Conservation (phyloP, 2,797 vertebrate species). For the Gallinago nigripennis region DNA sequence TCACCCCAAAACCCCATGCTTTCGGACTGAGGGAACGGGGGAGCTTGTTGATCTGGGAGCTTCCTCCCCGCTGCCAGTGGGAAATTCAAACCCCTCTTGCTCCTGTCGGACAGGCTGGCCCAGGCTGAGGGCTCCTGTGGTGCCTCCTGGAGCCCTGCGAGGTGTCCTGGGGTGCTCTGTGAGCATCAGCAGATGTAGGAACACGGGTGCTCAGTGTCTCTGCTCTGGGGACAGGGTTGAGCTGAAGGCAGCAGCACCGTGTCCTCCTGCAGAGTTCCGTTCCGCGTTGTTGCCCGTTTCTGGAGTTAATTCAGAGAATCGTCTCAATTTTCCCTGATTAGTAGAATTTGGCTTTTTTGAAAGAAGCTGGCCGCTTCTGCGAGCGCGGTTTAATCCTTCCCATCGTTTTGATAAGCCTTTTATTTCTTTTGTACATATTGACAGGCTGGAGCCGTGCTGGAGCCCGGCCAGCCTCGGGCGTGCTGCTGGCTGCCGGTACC, state of each 20-base stretch:
- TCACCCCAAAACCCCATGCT: neutral
- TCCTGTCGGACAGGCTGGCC: neutral
- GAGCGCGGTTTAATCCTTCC: neutral
- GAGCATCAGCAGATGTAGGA: neutral
- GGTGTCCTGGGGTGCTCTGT: neutral
- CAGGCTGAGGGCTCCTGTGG: neutral
- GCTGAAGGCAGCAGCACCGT: neutral
- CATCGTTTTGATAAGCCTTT: neutral
- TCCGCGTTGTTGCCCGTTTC: neutral
- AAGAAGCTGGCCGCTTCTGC: neutral
- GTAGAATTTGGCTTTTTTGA: neutral
- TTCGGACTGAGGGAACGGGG: neutral
- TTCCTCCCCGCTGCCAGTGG: neutral
- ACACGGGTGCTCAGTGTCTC: neutral
- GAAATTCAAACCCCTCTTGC: neutral
- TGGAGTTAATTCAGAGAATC: neutral
- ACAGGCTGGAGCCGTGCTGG: neutral
- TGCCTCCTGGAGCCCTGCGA: neutral
- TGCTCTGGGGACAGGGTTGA: neutral
- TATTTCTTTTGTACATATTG: neutral
- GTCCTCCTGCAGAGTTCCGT: neutral
- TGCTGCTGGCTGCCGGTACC: neutral
- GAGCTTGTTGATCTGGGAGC: fast-evolving
- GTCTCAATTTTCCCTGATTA: slow-evolving; percentile 3
- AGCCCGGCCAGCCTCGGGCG: neutral